Evolutionary conservation across 2,113 vertebrate genomes (phyloP), one percentile per base, ranked within the genome.

Genomic region (Corapipo altera): DNA sequence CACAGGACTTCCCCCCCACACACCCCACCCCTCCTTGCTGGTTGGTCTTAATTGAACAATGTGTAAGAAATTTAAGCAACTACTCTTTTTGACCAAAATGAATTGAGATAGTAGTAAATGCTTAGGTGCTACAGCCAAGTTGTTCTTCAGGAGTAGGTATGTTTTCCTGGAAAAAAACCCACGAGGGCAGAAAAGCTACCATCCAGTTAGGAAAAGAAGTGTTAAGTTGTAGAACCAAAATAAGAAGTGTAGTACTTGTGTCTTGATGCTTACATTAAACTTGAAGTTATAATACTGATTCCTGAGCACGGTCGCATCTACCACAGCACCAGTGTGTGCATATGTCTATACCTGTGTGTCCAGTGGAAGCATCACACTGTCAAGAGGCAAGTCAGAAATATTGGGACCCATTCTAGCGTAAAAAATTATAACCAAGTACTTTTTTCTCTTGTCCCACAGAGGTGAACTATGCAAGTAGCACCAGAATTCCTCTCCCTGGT

Each of bases 381-480:
- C 23, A 37, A 43, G 55, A 37, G 13, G n/a, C 26, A 28, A 28
- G 15, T 91, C 44, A 76, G 66, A 58, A 87, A 51, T 37, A 39
- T 14, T 52, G 12, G 48, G 35, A 84, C 27, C 12, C 3, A 8
- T 80, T 57, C 71, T 86, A 74, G 43, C 23, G n/a, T 44, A 12
- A 80, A 67, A 61, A 41, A 6, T 46, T 52, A 41, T 95, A 96
- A 97, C 66, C 0, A 4, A 78, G 30, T 62, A 4, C 22, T 84
- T 67, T 64, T 74, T 79, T 81, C 22, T 89, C 83, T 73, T 95
- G 79, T 95, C 89, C 97, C 91, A 83, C 98, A 99, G 99, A 98
- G 98, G 98, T 97, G 98, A 99, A 99, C 98, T 99, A 99, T 99
- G 99, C 99, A 99, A 99, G 99, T 97, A 98, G 99, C 98, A 98